phyloP scores from a whole-genome alignment of 1,140 invertebrate species.

The Lethocerus indicus region DNA sequence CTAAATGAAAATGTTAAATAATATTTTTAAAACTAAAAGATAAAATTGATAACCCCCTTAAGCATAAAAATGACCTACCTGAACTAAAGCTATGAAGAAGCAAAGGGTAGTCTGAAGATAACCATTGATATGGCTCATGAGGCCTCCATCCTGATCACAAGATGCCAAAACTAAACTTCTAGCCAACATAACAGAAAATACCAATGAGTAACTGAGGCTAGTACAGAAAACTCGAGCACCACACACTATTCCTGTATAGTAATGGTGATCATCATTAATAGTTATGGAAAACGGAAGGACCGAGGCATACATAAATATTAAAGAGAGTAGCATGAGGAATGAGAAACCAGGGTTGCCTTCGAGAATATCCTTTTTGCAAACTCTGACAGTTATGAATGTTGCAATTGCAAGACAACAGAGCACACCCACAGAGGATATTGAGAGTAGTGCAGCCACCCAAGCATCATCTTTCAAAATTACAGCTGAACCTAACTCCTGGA shows the following conservation, averaged over 20 bases:
- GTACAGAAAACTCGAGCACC: conserved; percentile 33
- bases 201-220: conserved; percentile 30
- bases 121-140: conserved; percentile 41
- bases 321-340: conserved; percentile 29
- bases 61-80: no score
- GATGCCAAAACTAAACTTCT: conserved; percentile 36
- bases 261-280: conserved; percentile 10
- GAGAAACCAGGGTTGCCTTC: conserved; percentile 35
- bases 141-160: conserved; percentile 31
- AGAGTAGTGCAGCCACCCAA: conserved; percentile 31
- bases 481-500: no score
- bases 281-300: conserved; percentile 28
- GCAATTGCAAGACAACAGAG: conserved; percentile 27
- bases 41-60: no score
- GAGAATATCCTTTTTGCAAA: conserved; percentile 29
- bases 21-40: no score
- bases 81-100: conserved; percentile 36
- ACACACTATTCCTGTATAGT: conserved; percentile 19
- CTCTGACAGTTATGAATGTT: conserved; percentile 31
- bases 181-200: conserved; percentile 36
- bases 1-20: no score
- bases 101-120: conserved; percentile 34
- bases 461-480: conserved; percentile 22
- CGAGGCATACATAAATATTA: conserved; percentile 30
- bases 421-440: conserved; percentile 27